Evolutionary conservation across 2,888 invertebrate species (phyloP).

Genomic region (Bhutanitis thaidina): DNA sequence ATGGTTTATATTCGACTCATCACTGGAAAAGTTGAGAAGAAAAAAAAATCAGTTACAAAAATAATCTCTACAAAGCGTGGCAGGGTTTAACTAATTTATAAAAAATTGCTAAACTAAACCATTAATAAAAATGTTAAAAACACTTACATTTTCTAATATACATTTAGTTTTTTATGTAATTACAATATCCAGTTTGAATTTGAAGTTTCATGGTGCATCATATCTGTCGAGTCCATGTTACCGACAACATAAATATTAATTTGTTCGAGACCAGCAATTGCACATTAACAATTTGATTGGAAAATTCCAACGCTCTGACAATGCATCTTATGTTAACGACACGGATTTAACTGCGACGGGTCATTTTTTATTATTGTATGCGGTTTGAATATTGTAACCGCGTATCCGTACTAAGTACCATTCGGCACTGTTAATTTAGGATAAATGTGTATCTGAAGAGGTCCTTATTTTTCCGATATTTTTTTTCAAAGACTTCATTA

Average conservation of each 20-base stretch:
- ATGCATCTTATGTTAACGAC: conserved; percentile 52
- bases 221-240: no score
- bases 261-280: conserved; percentile 25
- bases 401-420: conserved; percentile 26
- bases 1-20: no score
- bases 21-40: no score
- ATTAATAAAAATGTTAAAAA: no score
- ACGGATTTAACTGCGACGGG: conserved; percentile 37
- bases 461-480: not conserved
- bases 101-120: no score
- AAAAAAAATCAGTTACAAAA: no score
- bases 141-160: no score
- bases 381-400: conserved; percentile 65
- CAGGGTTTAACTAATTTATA: no score
- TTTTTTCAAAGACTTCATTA: not conserved
- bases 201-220: no score
- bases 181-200: no score
- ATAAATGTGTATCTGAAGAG: conserved; percentile 5
- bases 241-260: conserved; percentile 14
- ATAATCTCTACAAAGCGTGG: no score
- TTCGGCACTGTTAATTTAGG: conserved; percentile 27
- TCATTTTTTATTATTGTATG: conserved; percentile 63
- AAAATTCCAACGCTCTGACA: conserved; percentile 46
- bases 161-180: no score
- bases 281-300: conserved; percentile 30